phyloP scores from a whole-genome alignment of 2,888 invertebrate species.

The Zootermopsis nevadensis region DNA sequence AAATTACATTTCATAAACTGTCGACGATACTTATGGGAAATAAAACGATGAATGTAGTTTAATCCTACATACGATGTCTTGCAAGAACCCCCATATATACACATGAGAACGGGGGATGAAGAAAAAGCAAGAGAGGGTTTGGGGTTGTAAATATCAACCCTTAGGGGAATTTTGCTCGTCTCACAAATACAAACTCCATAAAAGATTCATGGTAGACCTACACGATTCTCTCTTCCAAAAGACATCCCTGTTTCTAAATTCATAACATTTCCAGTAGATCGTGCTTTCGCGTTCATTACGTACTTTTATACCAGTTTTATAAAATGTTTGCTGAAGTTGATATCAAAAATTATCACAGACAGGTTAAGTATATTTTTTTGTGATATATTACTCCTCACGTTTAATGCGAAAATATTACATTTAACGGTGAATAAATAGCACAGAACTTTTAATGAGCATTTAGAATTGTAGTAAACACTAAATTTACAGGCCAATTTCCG shows the following conservation, averaged over 20 bases:
- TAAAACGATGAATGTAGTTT: not conserved
- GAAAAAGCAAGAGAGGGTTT: conserved; percentile 7
- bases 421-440: not conserved
- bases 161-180: not conserved
- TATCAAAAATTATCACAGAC: not conserved
- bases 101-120: not conserved
- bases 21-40: too few species aligned
- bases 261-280: not conserved
- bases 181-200: conserved; percentile 4
- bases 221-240: not conserved
- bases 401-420: not conserved
- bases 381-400: not conserved
- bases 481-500: too few species aligned
- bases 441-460: too few species aligned
- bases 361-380: too few species aligned
- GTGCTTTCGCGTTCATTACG: conserved; percentile 4
- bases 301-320: not conserved
- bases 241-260: conserved; percentile 5
- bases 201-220: not conserved
- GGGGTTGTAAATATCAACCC: conserved; percentile 13
- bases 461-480: too few species aligned
- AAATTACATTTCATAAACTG: too few species aligned
- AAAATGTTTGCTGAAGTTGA: not conserved
- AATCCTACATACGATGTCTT: not conserved
- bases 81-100: not conserved